Evolutionary conservation across 2,113 vertebrate species (phyloP), one percentile per base, ranked within the genome.

Genomic region (Ictalurus furcatus): DNA sequence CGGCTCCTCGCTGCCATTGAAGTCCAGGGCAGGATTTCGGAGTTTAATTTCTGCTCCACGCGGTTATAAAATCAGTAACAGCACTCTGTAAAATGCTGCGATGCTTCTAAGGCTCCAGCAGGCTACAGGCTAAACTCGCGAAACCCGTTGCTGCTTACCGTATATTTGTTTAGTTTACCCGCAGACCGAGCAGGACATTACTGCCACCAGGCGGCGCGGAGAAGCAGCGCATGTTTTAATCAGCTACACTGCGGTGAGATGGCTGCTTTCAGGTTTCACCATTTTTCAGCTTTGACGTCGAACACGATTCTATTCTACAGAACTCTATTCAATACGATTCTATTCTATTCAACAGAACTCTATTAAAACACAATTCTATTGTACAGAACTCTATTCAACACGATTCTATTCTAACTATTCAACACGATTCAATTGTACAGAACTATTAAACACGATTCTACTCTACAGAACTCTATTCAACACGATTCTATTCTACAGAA

Each of bases 1-100:
- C 56, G 85, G 85, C 58, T 87, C 85, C 58, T 19, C 37, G 34
- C 56, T 61, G 85, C 85, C 85, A 78, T 59, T 76, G 71, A 87
- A 78, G 30, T 78, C 85, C 85, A 61, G 34, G 37, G 85, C 54
- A 61, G 73, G 34, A 17, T 21, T 19, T 14, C 12, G 25, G 11
- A 0, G 69, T 48, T 59, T 16, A 12, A n/a, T 12, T 63, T 19
- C 73, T 6, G 34, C 56, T 76, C 37, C 11, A 21, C 37, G 19
- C 40, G 67, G 16, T 25, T 37, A 56, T 34, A 2, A 86, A 3
- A 17, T 59, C n/a, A 59, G 0, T 4, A 44, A 6, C 9, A 6
- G 7, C 52, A 0, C 28, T 25, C 74, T 5, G 34, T 9, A 14
- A 74, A 73, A 23, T 7, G 8, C 16, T 14, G 11, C 30, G 13